Evolutionary conservation across 2,888 invertebrate species (phyloP).

Genomic region (Cataglyphis altisquamis): DNA sequence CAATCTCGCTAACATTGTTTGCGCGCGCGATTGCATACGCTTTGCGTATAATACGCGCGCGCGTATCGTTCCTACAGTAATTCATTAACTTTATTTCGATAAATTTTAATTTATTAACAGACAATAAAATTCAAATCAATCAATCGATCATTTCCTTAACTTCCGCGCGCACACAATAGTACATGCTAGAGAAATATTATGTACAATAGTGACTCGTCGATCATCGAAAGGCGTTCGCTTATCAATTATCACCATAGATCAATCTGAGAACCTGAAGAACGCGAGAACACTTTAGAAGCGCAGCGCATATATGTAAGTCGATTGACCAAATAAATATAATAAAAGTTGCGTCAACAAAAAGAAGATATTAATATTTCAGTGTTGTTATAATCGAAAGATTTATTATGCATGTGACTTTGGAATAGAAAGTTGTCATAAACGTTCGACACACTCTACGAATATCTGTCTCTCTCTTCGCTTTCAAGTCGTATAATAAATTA

Average conservation of each 20-base stretch:
- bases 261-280: slow-evolving; percentile 24
- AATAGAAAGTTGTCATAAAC: neutral
- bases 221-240: slow-evolving; percentile 36
- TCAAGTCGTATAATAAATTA: neutral
- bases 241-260: slow-evolving; percentile 22
- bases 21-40: neutral
- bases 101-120: slow-evolving; percentile 41
- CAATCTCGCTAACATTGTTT: slow-evolving; percentile 13
- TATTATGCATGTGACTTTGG: neutral
- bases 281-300: neutral
- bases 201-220: slow-evolving; percentile 28
- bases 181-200: slow-evolving; percentile 34
- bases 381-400: neutral
- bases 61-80: neutral
- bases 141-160: slow-evolving; percentile 8
- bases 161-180: neutral
- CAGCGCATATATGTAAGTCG: neutral
- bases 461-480: neutral
- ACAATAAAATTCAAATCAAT: slow-evolving; percentile 34
- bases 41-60: neutral
- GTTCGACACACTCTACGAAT: neutral
- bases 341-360: neutral
- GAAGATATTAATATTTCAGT: neutral
- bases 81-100: slow-evolving; percentile 35
- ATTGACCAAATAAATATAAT: neutral